Conservation (phyloP, 2,888 invertebrate genomes). For the Macrosiphum euphorbiae region DNA sequence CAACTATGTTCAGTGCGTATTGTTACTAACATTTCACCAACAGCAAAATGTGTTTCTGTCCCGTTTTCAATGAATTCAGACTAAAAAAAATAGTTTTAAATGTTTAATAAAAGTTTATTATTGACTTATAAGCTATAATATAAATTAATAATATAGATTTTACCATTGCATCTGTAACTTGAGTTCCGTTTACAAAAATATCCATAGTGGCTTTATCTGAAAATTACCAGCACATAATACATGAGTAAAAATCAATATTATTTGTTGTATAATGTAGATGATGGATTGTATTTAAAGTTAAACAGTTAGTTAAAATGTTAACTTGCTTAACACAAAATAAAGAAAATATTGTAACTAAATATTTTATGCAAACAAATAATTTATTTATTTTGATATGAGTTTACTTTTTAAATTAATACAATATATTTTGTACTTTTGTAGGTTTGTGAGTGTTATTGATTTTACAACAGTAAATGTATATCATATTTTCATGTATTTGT, state of each 20-base stretch:
- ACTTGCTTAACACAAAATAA: not conserved
- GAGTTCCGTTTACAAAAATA: slow-evolving; percentile 82
- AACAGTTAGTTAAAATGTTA: not conserved
- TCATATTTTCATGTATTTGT: not conserved
- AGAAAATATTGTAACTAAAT: not conserved
- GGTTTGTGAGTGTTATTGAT: not conserved
- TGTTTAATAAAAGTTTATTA: slow-evolving; percentile 20
- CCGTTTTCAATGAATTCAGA: slow-evolving; percentile 87
- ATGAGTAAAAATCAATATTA: not conserved
- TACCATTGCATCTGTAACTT: slow-evolving; percentile 76
- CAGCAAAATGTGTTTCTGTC: slow-evolving; percentile 83
- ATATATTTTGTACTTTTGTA: not conserved
- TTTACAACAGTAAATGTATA: not conserved
- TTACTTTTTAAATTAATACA: not conserved
- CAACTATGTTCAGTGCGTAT: slow-evolving; percentile 75
- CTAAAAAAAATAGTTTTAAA: slow-evolving; percentile 70
- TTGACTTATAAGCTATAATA: not conserved
- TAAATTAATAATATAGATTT: slow-evolving; percentile 63
- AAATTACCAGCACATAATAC: not conserved
- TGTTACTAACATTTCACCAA: slow-evolving; percentile 73
- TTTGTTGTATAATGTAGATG: not conserved
- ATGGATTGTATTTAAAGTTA: not conserved
- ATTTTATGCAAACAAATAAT: not conserved
- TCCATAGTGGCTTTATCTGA: slow-evolving; percentile 82
- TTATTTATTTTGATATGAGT: not conserved